Base-by-base conservation (phyloP, 2,113 vertebrate species). In the Cavia aperea region DNA sequence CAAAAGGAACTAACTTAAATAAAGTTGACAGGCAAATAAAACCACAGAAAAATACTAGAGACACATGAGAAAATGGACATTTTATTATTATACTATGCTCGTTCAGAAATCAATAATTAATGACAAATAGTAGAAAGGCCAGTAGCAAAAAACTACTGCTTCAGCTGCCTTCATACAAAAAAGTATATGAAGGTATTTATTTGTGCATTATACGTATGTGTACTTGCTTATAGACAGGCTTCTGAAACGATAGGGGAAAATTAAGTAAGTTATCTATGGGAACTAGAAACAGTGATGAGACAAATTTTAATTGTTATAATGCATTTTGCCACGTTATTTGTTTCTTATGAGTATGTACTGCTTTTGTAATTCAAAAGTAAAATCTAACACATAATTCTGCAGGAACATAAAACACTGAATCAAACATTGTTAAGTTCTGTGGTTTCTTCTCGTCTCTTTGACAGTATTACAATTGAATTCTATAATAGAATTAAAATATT, bases 341-440 rank as follows among this genome's bases (percentile, higher is more conserved):
- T 91, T 88, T 81, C 33, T 84, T 56, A 89, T 54, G 16, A 62
- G 11, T 56, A 92, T 84, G 33, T 46, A 60, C 21, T 86, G 46
- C 29, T 86, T 95, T 86, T 86, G 31, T 66, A 91, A 83, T 54
- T 79, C 49, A 83, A 90, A 87, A 93, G 11, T 13, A 86, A 93
- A 93, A 91, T 6, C 26, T 73, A 84, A 56, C 15, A 81, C 31
- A 89, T 66, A 56, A 23, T 82, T 82, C 39, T 81, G 36, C 84
- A 91, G 72, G 81, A 81, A 10, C 24, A 18, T 1, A 84, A 87
- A n/a, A 73, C 24, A 7, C 86, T 89, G 1, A 73, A 54, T 5
- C n/a, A 54, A n/a, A 58, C n/a, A 31, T 36, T 36, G 29, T 81
- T 68, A n/a, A 85, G 79, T 87, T 94, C 51, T 94, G 39, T 79